These are phyloP conservation scores for Brenthis hecate DNA, from an alignment of 2,888 invertebrate species.

Conservation along the genomic window DNA sequence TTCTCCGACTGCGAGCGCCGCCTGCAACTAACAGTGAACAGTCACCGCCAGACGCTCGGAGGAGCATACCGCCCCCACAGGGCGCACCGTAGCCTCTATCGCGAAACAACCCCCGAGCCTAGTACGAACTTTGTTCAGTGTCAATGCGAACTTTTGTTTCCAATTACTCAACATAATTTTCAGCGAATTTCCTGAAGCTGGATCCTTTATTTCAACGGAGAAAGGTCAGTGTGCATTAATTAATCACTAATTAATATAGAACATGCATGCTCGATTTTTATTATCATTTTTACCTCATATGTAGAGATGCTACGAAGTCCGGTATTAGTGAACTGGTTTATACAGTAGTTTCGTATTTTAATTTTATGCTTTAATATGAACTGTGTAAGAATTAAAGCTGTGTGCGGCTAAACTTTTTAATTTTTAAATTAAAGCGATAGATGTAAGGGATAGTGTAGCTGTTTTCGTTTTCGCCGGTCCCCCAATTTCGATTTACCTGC, in stretches of 20 bases:
- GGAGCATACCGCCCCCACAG: constrained; percentile 78
- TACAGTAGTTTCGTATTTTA: constrained; percentile 26
- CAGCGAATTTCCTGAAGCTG: constrained; percentile 43
- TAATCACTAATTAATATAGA: constrained; percentile 38
- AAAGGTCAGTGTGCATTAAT: constrained; percentile 49
- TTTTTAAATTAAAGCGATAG: constrained; percentile 36
- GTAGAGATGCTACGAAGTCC: constrained; percentile 53
- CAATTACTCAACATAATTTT: constrained; percentile 39
- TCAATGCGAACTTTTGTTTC: constrained; percentile 57
- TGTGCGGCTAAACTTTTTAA: constrained; percentile 43
- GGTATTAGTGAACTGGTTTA: constrained; percentile 29
- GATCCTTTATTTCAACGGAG: constrained; percentile 49
- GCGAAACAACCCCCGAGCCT: constrained; percentile 69
- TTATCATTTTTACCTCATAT: constrained; percentile 26
- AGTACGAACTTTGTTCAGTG: constrained; percentile 70
- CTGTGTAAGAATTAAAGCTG: constrained; percentile 23
- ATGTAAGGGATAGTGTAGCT: constrained; percentile 57
- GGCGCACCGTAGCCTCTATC: constrained; percentile 57
- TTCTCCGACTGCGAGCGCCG: constrained; percentile 58
- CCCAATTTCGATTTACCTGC: constrained; percentile 78
- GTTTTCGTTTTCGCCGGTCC: constrained; percentile 63
- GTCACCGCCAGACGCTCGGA: constrained; percentile 75
- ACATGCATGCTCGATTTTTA: constrained; percentile 34
- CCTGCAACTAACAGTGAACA: constrained; percentile 68
- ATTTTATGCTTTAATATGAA: constrained; percentile 26